Base-by-base conservation (phyloP, 2,113 vertebrate genomes). In the Pavo muticus region DNA sequence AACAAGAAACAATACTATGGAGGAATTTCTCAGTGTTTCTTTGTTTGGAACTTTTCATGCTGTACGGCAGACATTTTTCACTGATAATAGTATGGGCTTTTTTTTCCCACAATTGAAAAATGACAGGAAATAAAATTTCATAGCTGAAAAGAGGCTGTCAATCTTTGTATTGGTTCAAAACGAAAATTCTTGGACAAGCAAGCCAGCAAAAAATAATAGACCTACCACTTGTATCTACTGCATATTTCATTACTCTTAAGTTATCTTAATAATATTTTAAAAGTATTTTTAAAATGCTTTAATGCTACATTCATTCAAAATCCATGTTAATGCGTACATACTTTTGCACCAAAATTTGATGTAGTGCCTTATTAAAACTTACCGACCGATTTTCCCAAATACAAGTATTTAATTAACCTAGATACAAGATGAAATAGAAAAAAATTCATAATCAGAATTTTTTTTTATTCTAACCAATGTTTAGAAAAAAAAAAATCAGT, bases 61-160 rank as follows among this genome's bases (percentile, higher is more conserved):
- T 88, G 78, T 79, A 63, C 86, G 2, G 4, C 85, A 83, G 77
- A 91, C 93, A 82, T 84, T 91, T 14, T 87, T 87, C 60, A 39
- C 37, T 94, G 92, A 93, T 96, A 86, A 96, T 94, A 76, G 48
- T 18, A 16, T 67, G 63, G 42, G 54, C 45, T 40, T 35, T 75
- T 35, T 27, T 27, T 35, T 35, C 35, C 50, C 50, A 60, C 25
- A 57, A 35, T 25, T 6, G 21, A 48, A 60, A 37, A 39, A 61
- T 48, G 27, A 30, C 44, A 61, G 17, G 14, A 14, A 11, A 30
- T 20, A 45, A 27, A 27, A 14, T 61, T 30, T 45, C 32, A 21
- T 29, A 60, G 57, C 25, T 35, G 40, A 60, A 47, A n/a, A 25
- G 73, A 75, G 18, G 32, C 30, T 74, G 14, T 44, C 39, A 59